Evolutionary conservation across 2,888 invertebrate genomes (phyloP).

Genomic region (Drosophila fulvimacula): DNA sequence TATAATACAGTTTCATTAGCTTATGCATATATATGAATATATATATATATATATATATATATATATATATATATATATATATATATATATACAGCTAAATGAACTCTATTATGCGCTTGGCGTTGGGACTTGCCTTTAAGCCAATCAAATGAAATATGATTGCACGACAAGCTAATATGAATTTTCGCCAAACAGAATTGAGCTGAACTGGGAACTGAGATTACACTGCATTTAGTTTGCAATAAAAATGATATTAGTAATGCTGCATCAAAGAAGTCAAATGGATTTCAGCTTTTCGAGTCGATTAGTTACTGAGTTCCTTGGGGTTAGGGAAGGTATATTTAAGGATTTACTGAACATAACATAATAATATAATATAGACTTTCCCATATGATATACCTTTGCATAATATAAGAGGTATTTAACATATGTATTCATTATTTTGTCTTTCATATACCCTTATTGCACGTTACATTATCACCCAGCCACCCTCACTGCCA

Average conservation of each 20-base stretch:
- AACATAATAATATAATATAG: not conserved
- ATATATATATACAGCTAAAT: slow-evolving; percentile 54
- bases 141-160: slow-evolving; percentile 53
- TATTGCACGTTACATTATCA: not conserved
- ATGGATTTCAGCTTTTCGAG: not conserved
- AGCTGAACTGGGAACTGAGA: not conserved
- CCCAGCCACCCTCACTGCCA: not conserved
- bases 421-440: not conserved
- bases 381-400: not conserved
- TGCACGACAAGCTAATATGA: slow-evolving; percentile 42
- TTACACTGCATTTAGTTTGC: too few species aligned
- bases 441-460: not conserved
- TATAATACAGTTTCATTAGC: not conserved
- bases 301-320: not conserved
- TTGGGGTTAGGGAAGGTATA: not conserved
- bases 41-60: not conserved
- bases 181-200: slow-evolving; percentile 6
- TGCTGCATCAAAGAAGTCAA: not conserved
- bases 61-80: not conserved
- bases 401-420: not conserved
- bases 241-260: too few species aligned
- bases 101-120: slow-evolving; percentile 74
- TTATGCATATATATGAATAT: not conserved
- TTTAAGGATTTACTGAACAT: not conserved
- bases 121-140: slow-evolving; percentile 54